Evolutionary conservation across 2,113 vertebrate species (phyloP).

Genomic region (Centropus bengalensis): DNA sequence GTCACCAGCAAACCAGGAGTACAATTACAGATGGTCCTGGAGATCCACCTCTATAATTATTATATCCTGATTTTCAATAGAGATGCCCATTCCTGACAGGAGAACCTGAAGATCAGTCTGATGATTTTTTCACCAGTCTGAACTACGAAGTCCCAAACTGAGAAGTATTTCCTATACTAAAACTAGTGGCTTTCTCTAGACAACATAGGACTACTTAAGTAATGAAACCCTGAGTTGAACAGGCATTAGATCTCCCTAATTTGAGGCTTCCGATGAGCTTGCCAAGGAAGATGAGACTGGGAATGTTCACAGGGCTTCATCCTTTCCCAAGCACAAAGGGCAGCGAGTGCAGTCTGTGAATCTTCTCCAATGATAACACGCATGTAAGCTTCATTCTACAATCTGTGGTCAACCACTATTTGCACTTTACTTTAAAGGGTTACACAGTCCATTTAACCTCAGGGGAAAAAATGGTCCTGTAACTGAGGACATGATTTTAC

Average conservation of each 20-base stretch:
- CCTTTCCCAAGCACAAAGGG: background rate
- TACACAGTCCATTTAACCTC: background rate
- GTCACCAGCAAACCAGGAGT: background rate
- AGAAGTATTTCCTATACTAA: background rate
- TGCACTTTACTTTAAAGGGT: background rate
- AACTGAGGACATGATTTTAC: background rate
- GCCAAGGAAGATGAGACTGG: background rate
- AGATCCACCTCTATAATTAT: background rate
- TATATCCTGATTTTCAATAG: background rate
- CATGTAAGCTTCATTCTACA: background rate
- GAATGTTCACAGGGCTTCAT: background rate
- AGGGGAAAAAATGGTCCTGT: fast-evolving
- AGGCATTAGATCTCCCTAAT: background rate
- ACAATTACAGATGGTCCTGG: background rate
- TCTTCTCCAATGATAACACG: background rate
- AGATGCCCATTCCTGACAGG: background rate
- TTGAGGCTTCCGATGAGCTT: background rate
- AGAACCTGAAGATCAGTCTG: background rate
- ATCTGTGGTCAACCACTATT: background rate
- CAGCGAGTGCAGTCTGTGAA: fast-evolving
- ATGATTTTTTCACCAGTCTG: background rate
- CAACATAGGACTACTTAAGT: background rate
- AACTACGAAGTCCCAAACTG: background rate
- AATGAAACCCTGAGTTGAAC: background rate
- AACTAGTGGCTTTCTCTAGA: background rate